Evolutionary conservation across 2,888 invertebrate species (phyloP).

Genomic region (Conistra vaccinii): DNA sequence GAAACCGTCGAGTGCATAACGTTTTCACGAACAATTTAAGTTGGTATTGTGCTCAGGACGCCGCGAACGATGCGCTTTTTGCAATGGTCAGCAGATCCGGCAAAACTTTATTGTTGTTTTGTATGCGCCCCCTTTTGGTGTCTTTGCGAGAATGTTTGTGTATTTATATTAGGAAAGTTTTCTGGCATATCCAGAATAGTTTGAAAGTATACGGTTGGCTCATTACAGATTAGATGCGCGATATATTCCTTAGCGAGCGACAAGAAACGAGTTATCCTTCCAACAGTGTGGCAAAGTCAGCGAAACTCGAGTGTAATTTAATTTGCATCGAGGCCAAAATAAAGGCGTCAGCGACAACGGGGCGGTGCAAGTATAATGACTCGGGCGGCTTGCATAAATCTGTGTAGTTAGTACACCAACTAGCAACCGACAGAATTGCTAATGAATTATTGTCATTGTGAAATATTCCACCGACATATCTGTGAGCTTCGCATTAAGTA

Average conservation of each 20-base stretch:
- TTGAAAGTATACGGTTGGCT: slow-evolving; percentile 58
- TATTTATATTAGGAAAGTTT: slow-evolving; percentile 76
- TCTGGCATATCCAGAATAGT: slow-evolving; percentile 43
- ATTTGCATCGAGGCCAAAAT: slow-evolving; percentile 85
- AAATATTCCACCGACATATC: slow-evolving; percentile 47
- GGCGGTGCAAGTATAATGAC: slow-evolving; percentile 73
- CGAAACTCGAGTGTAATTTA: slow-evolving; percentile 86
- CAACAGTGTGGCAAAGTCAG: slow-evolving; percentile 82
- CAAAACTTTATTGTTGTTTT: slow-evolving; percentile 84
- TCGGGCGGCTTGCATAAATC: slow-evolving; percentile 69
- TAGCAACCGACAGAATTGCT: slow-evolving; percentile 57
- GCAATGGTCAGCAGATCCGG: slow-evolving; percentile 83
- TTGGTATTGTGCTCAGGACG: slow-evolving; percentile 85
- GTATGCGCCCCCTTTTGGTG: slow-evolving; percentile 74
- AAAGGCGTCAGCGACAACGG: slow-evolving; percentile 78
- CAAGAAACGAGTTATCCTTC: slow-evolving; percentile 80
- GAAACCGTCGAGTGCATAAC: slow-evolving; percentile 89
- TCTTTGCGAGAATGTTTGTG: slow-evolving; percentile 78
- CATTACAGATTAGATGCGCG: slow-evolving; percentile 62
- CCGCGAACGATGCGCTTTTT: slow-evolving; percentile 84
- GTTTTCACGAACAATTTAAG: slow-evolving; percentile 90
- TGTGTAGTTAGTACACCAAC: slow-evolving; percentile 65
- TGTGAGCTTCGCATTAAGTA: slow-evolving; percentile 25
- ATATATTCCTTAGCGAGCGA: slow-evolving; percentile 67
- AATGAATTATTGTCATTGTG: slow-evolving; percentile 65